Evolutionary conservation across 2,888 invertebrate species (phyloP).

Genomic region (Folsomia candida): DNA sequence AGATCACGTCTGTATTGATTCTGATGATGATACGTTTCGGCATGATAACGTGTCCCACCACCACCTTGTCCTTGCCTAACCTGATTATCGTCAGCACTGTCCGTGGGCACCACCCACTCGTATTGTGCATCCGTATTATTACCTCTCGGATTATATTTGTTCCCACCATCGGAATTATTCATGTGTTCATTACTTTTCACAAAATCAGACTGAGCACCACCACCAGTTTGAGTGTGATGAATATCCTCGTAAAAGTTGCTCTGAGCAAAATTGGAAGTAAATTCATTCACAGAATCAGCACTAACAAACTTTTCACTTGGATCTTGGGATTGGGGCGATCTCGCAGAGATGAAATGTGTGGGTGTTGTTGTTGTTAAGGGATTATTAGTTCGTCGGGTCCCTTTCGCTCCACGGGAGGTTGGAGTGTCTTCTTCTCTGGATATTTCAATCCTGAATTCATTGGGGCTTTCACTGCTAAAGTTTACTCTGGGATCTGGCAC

Average conservation of each 20-base stretch:
- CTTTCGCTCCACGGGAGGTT: background rate
- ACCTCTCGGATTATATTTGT: background rate
- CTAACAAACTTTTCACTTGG: conserved; percentile 2
- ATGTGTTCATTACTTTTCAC: background rate
- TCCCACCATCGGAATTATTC: background rate
- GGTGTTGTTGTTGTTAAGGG: background rate
- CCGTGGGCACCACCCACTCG: too few relatives aligned
- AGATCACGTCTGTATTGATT: background rate
- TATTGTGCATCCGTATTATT: too few relatives aligned
- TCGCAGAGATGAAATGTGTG: background rate
- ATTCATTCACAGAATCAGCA: background rate
- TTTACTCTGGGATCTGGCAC: background rate
- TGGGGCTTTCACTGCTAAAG: background rate
- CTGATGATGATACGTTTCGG: background rate
- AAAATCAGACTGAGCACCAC: background rate
- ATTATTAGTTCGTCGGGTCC: background rate
- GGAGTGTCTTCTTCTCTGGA: background rate
- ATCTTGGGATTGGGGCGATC: background rate
- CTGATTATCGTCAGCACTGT: background rate
- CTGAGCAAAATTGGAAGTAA: background rate
- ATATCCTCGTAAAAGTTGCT: too few relatives aligned
- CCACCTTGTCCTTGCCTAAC: background rate
- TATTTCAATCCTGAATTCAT: background rate
- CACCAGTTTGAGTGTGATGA: too few relatives aligned
- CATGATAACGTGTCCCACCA: background rate